These are phyloP conservation scores for Brachirus orientalis DNA, from an alignment of 2,113 vertebrate genomes.

Conservation along the genomic window DNA sequence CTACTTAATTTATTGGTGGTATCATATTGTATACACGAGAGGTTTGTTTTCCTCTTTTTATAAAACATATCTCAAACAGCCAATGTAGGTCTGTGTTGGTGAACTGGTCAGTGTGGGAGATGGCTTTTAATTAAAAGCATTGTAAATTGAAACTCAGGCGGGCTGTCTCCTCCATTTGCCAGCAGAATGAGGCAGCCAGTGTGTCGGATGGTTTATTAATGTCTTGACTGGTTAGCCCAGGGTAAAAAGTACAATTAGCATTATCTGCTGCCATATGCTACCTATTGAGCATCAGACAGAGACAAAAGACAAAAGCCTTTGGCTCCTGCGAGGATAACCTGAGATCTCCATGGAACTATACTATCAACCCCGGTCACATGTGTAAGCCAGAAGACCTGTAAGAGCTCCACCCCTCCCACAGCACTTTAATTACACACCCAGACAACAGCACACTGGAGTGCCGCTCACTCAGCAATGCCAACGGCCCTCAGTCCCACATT, in stretches of 20 bases:
- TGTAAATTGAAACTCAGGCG: constrained; percentile 77
- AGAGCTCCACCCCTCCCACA: constrained; percentile 69
- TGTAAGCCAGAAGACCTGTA: constrained; percentile 70
- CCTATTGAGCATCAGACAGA: constrained; percentile 79
- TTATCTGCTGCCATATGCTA: constrained; percentile 85
- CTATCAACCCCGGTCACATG: constrained; percentile 72
- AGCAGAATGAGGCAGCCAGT: constrained; percentile 67
- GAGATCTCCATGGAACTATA: constrained; percentile 80
- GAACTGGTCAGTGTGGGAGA: constrained; percentile 72
- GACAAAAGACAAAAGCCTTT: constrained; percentile 71
- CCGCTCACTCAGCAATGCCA: constrained; percentile 71
- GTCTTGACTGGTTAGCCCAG: constrained; percentile 79
- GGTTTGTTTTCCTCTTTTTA: no score
- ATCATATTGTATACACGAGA: no score
- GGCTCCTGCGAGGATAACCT: constrained; percentile 80
- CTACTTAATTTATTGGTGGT: no score
- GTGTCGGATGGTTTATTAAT: constrained; percentile 83
- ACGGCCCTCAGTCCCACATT: constrained; percentile 52
- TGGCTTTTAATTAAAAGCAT: constrained; percentile 79
- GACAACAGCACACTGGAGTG: constrained; percentile 63
- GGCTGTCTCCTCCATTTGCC: constrained; percentile 53
- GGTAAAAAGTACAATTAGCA: constrained; percentile 86
- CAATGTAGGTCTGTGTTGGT: constrained; percentile 41
- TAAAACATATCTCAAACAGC: constrained; percentile 43
- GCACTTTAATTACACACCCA: constrained; percentile 74